Evolutionary conservation across 30 jellyfish, hydroid and myxozoan genomes (phyloP).

Genomic region (Sanderia malayensis): DNA sequence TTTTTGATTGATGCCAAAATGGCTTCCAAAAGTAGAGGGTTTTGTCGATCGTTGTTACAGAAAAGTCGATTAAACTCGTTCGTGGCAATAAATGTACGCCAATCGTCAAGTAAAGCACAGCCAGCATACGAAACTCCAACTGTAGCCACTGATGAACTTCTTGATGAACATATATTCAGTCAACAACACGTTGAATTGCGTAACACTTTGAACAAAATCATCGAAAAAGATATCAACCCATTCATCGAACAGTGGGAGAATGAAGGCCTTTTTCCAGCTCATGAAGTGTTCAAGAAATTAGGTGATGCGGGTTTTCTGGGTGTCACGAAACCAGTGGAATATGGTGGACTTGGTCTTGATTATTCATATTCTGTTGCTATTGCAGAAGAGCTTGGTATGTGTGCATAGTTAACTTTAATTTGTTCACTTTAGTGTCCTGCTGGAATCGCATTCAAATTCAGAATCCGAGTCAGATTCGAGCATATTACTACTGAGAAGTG

Average conservation of each 20-base stretch:
- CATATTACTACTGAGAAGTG: no score
- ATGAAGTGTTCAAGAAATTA: constrained; percentile 72
- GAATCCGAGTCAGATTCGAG: no score
- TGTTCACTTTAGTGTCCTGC: no score
- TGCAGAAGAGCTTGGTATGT: constrained; percentile 83
- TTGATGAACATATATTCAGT: constrained; percentile 79
- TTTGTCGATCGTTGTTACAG: no score
- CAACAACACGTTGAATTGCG: constrained; percentile 73
- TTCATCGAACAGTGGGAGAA: constrained; percentile 87
- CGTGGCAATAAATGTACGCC: constrained; percentile 9
- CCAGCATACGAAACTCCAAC: constrained; percentile 63
- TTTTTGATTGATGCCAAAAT: no score
- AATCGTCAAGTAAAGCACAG: constrained; percentile 21
- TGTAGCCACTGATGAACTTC: constrained; percentile 67
- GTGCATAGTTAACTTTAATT: no score
- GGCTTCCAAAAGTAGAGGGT: no score
- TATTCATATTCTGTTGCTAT: constrained; percentile 76
- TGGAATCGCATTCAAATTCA: no score
- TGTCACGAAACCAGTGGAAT: constrained; percentile 82
- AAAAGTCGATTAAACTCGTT: no score
- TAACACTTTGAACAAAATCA: constrained; percentile 60
- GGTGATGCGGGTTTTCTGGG: constrained; percentile 96
- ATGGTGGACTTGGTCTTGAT: constrained; percentile 95
- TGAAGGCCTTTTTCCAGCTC: constrained; percentile 81
- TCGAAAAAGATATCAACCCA: constrained; percentile 89